Evolutionary conservation across 35 echinoderm and acorn worm genomes (phyloP).

Genomic region (Diadema setosum): DNA sequence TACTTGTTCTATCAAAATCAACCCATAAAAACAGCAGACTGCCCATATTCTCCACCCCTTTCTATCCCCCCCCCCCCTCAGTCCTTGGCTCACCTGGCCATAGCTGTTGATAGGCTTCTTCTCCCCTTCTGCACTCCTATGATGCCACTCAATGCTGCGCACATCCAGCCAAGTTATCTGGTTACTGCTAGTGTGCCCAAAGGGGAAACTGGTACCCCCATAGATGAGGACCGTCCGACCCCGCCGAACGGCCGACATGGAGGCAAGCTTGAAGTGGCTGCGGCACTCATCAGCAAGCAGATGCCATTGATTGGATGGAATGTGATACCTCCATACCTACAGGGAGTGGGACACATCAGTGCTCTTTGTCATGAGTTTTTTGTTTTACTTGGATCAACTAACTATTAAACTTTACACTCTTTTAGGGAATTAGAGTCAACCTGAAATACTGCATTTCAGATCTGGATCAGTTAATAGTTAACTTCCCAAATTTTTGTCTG

Average conservation of each 20-base stretch:
- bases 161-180: constrained; percentile 50
- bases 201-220: constrained; percentile 92
- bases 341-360: neutral
- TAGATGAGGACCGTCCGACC: constrained; percentile 73
- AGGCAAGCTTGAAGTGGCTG: constrained; percentile 67
- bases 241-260: constrained; percentile 77
- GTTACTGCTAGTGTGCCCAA: constrained; percentile 70
- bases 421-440: neutral
- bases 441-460: neutral
- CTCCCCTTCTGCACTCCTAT: neutral
- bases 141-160: constrained; percentile 45
- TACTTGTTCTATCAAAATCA: too few species aligned
- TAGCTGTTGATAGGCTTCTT: constrained; percentile 61
- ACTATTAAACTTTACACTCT: neutral
- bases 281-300: constrained; percentile 19
- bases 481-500: too few species aligned
- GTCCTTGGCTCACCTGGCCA: constrained; percentile 64
- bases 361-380: too few species aligned
- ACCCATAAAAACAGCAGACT: too few species aligned
- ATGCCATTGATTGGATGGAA: constrained; percentile 67
- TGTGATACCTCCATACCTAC: constrained; percentile 87
- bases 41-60: too few species aligned
- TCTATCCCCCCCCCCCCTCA: too few species aligned
- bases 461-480: neutral
- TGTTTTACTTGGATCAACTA: neutral